Conservation (phyloP, 2,113 vertebrate genomes). For the Ptilonorhynchus violaceus region DNA sequence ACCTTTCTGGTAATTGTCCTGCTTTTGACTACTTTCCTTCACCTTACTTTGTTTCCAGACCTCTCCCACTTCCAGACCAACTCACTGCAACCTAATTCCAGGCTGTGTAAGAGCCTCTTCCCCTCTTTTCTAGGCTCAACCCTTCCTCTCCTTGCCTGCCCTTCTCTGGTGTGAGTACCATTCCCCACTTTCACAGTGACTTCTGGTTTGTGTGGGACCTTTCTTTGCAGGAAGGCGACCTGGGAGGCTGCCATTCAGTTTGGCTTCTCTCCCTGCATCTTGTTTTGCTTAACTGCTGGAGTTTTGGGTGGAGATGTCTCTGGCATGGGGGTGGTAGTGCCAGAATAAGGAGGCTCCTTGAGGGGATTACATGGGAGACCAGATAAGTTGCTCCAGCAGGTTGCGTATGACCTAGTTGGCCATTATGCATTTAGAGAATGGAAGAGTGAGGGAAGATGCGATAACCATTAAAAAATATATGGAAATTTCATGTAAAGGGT, state of each 20-base stretch:
- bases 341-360: neutral
- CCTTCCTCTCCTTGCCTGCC: neutral
- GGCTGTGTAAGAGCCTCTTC: neutral
- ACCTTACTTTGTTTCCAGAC: neutral
- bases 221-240: neutral
- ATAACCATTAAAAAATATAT: slow-evolving; percentile 26
- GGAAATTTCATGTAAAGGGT: slow-evolving; percentile 50
- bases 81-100: neutral
- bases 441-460: neutral
- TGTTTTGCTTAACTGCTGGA: neutral
- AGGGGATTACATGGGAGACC: neutral
- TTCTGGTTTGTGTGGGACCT: neutral
- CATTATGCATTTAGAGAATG: neutral
- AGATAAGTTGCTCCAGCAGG: neutral
- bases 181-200: neutral
- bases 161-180: neutral
- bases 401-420: neutral
- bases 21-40: neutral
- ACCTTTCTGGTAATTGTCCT: neutral
- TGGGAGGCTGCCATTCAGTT: neutral
- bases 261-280: neutral
- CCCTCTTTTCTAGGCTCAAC: neutral
- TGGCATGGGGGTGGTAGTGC: neutral
- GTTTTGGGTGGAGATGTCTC: neutral
- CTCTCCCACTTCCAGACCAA: neutral